Conservation (phyloP, 2,888 invertebrate genomes). For the Callyntrura guangdongensis region DNA sequence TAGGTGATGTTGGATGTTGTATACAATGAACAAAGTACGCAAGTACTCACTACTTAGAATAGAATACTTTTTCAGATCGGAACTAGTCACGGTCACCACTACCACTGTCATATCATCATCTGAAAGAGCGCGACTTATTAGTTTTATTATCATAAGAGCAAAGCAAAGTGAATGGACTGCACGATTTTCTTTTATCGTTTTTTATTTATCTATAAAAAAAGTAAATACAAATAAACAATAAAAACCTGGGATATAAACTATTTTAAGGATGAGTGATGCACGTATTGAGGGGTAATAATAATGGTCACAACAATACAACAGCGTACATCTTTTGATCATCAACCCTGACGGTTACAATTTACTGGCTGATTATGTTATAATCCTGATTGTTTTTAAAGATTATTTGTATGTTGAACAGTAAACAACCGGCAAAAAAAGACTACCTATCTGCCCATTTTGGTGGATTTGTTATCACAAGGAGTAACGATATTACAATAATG, state of each 20-base stretch:
- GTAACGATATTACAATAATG: background rate
- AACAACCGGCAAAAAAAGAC: background rate
- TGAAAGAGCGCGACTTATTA: too few species aligned
- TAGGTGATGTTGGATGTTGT: too few species aligned
- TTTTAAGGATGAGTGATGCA: constrained; percentile 33
- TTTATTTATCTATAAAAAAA: constrained; percentile 42
- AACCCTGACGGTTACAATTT: constrained; percentile 22
- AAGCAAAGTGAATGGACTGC: constrained; percentile 37
- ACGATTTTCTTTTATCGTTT: constrained; percentile 47
- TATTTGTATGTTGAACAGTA: background rate
- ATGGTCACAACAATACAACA: background rate
- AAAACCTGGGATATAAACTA: constrained; percentile 29
- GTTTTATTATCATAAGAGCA: constrained; percentile 1
- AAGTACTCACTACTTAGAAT: too few species aligned
- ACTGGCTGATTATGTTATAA: background rate
- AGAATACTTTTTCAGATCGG: constrained; percentile 65
- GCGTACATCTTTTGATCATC: background rate
- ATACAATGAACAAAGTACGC: background rate
- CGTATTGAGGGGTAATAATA: background rate
- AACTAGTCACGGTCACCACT: constrained; percentile 60
- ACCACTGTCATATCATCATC: constrained; percentile 2
- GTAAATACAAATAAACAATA: constrained; percentile 28
- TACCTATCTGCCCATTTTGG: background rate
- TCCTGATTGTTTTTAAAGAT: background rate
- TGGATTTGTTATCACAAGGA: background rate